A percentile compares a stretch with the other conserved stretches of the same genome.
Conservation (phyloP, 2,797 vertebrate species). For the Ateles fusciceps region DNA sequence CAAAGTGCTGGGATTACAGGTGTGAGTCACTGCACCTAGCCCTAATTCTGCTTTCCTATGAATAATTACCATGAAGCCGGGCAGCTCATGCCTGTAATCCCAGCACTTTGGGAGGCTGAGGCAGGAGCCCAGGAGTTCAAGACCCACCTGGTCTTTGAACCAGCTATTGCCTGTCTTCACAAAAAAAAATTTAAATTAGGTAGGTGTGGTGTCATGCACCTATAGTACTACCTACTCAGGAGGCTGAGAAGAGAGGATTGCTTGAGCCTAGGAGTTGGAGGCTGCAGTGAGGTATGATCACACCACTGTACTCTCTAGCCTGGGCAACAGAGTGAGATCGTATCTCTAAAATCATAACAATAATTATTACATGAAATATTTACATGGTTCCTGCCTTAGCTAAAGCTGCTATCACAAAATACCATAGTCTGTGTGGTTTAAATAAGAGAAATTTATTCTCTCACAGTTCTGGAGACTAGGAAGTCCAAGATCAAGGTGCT, state of each 20-base stretch:
- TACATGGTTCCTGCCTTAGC: neutral
- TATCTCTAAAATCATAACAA: too few relatives aligned
- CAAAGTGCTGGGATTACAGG: neutral
- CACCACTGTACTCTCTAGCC: too few relatives aligned
- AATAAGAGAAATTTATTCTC: neutral
- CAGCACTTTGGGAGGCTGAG: neutral
- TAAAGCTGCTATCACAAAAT: neutral
- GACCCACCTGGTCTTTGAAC: neutral
- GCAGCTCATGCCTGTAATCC: neutral
- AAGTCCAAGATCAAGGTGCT: neutral
- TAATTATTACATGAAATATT: neutral
- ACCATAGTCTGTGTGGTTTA: neutral
- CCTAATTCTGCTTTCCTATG: neutral
- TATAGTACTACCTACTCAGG: too few relatives aligned
- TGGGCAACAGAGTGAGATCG: too few relatives aligned
- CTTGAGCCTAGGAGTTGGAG: too few relatives aligned
- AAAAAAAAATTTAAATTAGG: too few relatives aligned
- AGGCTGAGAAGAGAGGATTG: too few relatives aligned
- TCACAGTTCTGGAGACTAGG: neutral
- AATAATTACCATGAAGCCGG: too few relatives aligned
- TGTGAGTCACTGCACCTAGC: neutral
- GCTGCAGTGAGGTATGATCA: too few relatives aligned
- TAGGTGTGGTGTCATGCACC: too few relatives aligned
- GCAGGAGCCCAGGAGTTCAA: neutral
- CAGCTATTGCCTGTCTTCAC: too few relatives aligned